phyloP scores from a whole-genome alignment of 2,888 invertebrate species.

The Conistra vaccinii region DNA sequence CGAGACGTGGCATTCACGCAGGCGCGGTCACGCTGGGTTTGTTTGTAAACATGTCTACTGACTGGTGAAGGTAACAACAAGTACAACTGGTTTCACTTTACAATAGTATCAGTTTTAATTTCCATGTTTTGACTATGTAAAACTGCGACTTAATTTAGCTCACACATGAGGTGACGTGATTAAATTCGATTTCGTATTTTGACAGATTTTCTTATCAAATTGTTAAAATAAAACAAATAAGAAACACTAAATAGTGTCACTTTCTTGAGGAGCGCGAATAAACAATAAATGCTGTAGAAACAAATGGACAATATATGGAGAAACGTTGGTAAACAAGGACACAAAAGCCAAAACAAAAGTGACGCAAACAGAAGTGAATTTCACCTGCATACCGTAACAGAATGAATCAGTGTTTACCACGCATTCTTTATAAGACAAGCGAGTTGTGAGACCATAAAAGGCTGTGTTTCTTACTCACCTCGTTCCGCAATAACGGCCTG shows the following conservation, averaged over 20 bases:
- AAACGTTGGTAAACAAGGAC: slow-evolving; percentile 23
- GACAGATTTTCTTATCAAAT: background rate
- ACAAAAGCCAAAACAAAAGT: slow-evolving; percentile 38
- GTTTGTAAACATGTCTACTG: slow-evolving; percentile 81
- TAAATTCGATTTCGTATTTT: background rate
- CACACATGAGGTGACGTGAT: background rate
- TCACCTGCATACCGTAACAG: slow-evolving; percentile 63
- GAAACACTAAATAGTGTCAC: background rate
- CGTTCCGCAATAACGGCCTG: slow-evolving; percentile 83
- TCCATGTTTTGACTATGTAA: slow-evolving; percentile 54
- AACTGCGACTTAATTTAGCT: slow-evolving; percentile 6
- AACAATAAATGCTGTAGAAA: slow-evolving; percentile 7
- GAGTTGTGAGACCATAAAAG: slow-evolving; percentile 74
- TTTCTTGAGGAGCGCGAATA: background rate
- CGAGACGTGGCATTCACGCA: slow-evolving; percentile 73
- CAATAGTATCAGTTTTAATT: slow-evolving; percentile 48
- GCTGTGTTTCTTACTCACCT: slow-evolving; percentile 84
- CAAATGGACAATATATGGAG: slow-evolving; percentile 1
- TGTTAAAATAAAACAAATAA: background rate
- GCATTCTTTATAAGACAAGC: slow-evolving; percentile 73
- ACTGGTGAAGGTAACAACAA: slow-evolving; percentile 72
- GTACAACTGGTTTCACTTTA: slow-evolving; percentile 63
- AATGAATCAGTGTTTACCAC: slow-evolving; percentile 77
- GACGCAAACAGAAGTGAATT: slow-evolving; percentile 59
- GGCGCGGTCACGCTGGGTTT: slow-evolving; percentile 76